Evolutionary conservation across 2,888 invertebrate genomes (phyloP).

Genomic region (Melipona bicolor): DNA sequence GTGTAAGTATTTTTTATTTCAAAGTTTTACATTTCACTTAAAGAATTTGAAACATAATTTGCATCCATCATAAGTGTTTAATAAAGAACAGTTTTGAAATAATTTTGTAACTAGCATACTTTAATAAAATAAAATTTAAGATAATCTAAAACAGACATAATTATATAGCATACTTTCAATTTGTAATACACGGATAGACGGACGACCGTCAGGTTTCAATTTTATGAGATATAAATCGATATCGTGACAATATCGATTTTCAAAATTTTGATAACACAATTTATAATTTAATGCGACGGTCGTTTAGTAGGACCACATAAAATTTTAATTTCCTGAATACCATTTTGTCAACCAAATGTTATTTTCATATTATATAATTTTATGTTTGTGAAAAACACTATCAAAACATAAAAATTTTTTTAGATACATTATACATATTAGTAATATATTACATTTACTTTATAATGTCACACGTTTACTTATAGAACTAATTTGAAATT

Average conservation of each 20-base stretch:
- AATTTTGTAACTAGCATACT: slow-evolving; percentile 11
- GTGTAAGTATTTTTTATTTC: slow-evolving; percentile 85
- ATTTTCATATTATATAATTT: background rate
- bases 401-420: background rate
- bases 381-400: background rate
- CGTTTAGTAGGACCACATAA: slow-evolving; percentile 44
- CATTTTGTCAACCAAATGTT: background rate
- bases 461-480: slow-evolving; percentile 9
- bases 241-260: background rate
- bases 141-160: slow-evolving; percentile 12
- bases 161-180: slow-evolving; percentile 20
- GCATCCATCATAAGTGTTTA: slow-evolving; percentile 20
- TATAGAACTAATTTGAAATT: slow-evolving; percentile 24
- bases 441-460: slow-evolving; percentile 5
- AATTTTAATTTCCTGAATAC: slow-evolving; percentile 8
- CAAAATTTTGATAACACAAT: slow-evolving; percentile 2
- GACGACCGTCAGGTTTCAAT: slow-evolving; percentile 70
- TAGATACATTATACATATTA: background rate
- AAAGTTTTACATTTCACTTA: slow-evolving; percentile 30
- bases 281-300: slow-evolving; percentile 36
- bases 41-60: slow-evolving; percentile 34
- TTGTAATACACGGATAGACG: slow-evolving; percentile 72
- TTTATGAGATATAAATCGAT: slow-evolving; percentile 11
- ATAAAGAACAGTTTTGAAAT: background rate
- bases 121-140: slow-evolving; percentile 18